Evolutionary conservation across 1,140 invertebrate genomes (phyloP).

Genomic region (Panulirus ornatus): DNA sequence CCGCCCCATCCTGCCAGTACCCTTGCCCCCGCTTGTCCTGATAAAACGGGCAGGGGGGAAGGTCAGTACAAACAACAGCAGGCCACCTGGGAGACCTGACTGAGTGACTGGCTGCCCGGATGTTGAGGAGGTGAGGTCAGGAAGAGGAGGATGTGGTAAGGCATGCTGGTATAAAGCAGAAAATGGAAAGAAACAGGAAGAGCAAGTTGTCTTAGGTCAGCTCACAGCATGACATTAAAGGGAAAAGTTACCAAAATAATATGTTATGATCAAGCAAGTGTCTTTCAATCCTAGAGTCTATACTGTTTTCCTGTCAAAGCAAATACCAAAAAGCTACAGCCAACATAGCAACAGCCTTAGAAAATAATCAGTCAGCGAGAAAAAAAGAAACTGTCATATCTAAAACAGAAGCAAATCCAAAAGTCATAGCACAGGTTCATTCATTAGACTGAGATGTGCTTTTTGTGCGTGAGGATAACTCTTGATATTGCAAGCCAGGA

Average conservation of each 20-base stretch:
- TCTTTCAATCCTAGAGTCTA: neutral
- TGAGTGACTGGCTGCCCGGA: conserved; percentile 69
- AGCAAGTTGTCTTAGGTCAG: neutral
- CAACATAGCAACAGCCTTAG: neutral
- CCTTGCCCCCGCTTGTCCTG: conserved; percentile 65
- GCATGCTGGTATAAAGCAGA: neutral
- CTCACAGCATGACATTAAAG: neutral
- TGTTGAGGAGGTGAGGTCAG: conserved; percentile 31
- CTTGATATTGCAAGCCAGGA: too few species aligned
- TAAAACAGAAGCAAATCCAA: too few species aligned
- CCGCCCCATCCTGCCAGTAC: conserved; percentile 81
- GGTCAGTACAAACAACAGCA: conserved; percentile 57
- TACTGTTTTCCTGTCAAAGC: neutral
- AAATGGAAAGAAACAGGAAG: neutral
- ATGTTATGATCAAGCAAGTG: neutral
- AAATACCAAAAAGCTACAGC: neutral
- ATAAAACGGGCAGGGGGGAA: conserved; percentile 57
- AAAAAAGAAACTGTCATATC: too few species aligned
- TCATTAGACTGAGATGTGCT: too few species aligned
- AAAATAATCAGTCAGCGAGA: too few species aligned
- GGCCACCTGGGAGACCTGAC: conserved; percentile 64
- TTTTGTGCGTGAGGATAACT: too few species aligned
- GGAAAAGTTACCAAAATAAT: neutral
- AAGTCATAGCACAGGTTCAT: too few species aligned
- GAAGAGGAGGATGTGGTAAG: neutral